These are phyloP conservation scores for Mythimna ferrago DNA, from an alignment of 2,888 invertebrate species.

Conservation along the genomic window DNA sequence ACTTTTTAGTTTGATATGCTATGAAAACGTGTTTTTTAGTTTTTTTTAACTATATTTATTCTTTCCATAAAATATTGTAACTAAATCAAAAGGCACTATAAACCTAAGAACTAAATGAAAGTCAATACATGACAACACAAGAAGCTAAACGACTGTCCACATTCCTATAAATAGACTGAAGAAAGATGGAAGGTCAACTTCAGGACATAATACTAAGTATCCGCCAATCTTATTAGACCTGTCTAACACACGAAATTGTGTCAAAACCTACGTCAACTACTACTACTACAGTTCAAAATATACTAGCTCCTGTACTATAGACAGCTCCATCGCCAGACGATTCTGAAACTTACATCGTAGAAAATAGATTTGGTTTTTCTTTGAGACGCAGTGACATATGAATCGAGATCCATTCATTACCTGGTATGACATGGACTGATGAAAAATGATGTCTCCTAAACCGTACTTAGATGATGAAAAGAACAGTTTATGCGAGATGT, in stretches of 20 bases:
- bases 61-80: not conserved
- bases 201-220: not conserved
- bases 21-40: no score
- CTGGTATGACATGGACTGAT: conserved; percentile 68
- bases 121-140: not conserved
- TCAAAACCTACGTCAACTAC: conserved; percentile 20
- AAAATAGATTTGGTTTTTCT: not conserved
- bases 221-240: conserved; percentile 16
- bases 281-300: conserved; percentile 24
- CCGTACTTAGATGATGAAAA: conserved; percentile 71
- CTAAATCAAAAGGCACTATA: not conserved
- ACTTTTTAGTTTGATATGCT: no score
- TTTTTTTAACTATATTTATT: no score
- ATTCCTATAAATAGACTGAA: not conserved
- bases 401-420: conserved; percentile 72
- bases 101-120: not conserved
- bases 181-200: not conserved
- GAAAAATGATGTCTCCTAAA: conserved; percentile 76
- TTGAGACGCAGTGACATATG: conserved; percentile 11
- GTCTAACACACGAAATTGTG: conserved; percentile 9
- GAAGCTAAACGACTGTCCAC: conserved; percentile 6
- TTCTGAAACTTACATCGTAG: not conserved
- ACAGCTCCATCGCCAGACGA: not conserved
- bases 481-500: conserved; percentile 58
- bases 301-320: conserved; percentile 15